Conservation (phyloP, 2,113 vertebrate genomes). For the Malurus cyaneus region DNA sequence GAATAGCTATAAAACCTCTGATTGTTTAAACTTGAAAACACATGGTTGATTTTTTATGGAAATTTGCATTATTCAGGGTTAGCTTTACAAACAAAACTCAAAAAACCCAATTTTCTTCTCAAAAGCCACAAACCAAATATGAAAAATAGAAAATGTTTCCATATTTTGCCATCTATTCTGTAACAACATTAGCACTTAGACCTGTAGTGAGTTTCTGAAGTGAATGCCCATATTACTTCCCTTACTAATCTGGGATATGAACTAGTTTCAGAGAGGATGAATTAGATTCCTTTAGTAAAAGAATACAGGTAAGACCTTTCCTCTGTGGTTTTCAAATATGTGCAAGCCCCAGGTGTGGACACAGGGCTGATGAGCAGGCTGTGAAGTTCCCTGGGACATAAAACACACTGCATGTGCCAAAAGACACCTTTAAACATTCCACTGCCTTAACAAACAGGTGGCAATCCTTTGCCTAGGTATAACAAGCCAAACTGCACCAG, state of each 20-base stretch:
- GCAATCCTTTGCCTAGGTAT: background rate
- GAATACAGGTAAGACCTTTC: background rate
- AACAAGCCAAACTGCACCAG: background rate
- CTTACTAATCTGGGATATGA: background rate
- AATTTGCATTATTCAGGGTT: background rate
- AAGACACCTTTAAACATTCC: background rate
- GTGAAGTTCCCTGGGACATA: background rate
- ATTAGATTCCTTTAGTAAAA: background rate
- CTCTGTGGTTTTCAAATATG: background rate
- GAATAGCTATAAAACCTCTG: background rate
- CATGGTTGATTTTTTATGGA: background rate
- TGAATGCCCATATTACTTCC: background rate
- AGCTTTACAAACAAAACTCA: background rate
- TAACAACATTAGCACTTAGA: background rate
- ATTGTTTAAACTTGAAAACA: background rate
- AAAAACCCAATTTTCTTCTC: background rate
- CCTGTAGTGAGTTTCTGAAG: background rate
- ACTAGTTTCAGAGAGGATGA: background rate
- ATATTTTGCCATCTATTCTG: background rate
- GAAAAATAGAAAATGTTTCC: background rate
- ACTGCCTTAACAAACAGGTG: background rate
- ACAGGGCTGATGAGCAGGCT: background rate
- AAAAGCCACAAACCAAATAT: background rate
- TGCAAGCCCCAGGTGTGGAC: background rate
- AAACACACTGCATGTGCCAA: fast-evolving